Percentiles rank a stretch among this genome's conserved stretches.
Evolutionary conservation across 1,140 invertebrate genomes (phyloP).

Genomic region (Drosophila lacertosa): DNA sequence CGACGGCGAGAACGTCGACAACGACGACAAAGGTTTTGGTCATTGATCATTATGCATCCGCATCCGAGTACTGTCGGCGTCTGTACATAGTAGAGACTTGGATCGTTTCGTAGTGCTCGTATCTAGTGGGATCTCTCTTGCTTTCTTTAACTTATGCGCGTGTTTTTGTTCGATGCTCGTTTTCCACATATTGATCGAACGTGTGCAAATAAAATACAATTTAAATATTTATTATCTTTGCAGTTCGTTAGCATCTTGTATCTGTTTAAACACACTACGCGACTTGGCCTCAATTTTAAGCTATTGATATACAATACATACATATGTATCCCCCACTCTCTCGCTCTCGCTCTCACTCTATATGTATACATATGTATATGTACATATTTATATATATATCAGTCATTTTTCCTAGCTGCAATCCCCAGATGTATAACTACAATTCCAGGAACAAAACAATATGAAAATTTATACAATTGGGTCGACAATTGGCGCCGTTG

Average conservation of each 20-base stretch:
- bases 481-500: conserved; percentile 58
- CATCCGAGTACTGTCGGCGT: conserved; percentile 52
- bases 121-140: conserved; percentile 22
- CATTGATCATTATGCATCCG: conserved; percentile 68
- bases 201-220: conserved; percentile 83
- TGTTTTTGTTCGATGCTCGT: conserved; percentile 21
- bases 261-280: conserved; percentile 62
- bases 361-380: conserved; percentile 1
- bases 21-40: conserved; percentile 37
- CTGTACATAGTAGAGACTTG: conserved; percentile 16
- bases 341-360: too few species aligned
- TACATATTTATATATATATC: conserved; percentile 9
- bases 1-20: background rate
- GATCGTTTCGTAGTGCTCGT: conserved; percentile 1
- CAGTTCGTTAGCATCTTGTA: conserved; percentile 83
- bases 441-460: conserved; percentile 24
- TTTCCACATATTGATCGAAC: conserved; percentile 80
- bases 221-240: conserved; percentile 83
- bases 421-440: background rate
- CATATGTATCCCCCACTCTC: too few species aligned
- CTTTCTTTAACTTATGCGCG: conserved; percentile 52
- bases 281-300: conserved; percentile 61
- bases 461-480: conserved; percentile 68
- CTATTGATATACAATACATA: conserved; percentile 6
- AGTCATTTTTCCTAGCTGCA: background rate